A percentile compares a stretch with the other conserved stretches of the same genome.
Evolutionary conservation across 2,113 vertebrate species (phyloP).

Genomic region (Gavialis gangeticus): DNA sequence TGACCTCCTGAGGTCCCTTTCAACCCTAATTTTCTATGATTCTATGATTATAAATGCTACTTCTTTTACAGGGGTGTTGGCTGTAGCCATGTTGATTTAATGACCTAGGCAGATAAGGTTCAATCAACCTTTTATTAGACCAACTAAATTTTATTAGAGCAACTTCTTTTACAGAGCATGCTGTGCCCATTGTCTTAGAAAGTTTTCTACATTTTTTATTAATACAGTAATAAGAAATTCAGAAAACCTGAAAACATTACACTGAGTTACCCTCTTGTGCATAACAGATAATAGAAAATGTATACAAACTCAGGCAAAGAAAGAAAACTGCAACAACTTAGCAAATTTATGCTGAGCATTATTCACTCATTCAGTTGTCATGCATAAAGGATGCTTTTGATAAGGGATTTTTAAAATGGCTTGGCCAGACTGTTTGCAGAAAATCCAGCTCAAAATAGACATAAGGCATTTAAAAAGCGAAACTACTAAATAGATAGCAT

Average conservation of each 20-base stretch:
- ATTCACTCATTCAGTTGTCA: background rate
- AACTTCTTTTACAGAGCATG: rapidly evolving
- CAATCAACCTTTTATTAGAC: too few species aligned
- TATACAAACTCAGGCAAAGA: background rate
- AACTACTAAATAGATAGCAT: background rate
- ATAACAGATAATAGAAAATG: background rate
- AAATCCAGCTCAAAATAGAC: background rate
- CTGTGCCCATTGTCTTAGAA: background rate
- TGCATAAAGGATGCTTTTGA: background rate
- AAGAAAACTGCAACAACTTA: background rate
- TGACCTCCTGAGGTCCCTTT: too few species aligned
- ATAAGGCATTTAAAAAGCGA: background rate
- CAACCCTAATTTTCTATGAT: too few species aligned
- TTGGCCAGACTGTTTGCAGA: background rate
- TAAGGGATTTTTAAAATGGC: background rate
- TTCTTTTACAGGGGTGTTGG: too few species aligned
- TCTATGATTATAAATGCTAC: too few species aligned
- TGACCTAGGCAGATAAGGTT: too few species aligned
- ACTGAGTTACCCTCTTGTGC: background rate
- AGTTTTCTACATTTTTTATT: background rate
- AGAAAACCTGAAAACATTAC: background rate
- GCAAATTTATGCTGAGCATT: background rate
- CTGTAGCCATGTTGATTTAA: too few species aligned
- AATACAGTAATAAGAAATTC: background rate
- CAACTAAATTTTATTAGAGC: too few species aligned